Percentiles rank a stretch among this genome's conserved stretches.
Evolutionary conservation across 2,888 invertebrate species (phyloP).

Genomic region (Drosophila monieri): DNA sequence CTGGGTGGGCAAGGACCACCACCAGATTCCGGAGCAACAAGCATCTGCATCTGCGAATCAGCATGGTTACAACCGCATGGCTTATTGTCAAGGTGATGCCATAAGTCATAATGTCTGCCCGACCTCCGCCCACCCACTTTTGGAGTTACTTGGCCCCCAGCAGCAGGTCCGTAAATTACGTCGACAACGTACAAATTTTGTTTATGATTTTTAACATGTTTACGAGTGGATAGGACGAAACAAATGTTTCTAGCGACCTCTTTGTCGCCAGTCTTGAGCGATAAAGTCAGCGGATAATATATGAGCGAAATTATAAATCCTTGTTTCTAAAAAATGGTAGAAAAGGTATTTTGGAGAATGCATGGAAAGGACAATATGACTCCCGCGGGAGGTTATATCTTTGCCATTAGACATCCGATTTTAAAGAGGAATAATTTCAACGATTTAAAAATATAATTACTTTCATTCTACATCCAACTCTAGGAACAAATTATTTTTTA

Average conservation of each 20-base stretch:
- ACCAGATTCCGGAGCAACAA: slow-evolving; percentile 14
- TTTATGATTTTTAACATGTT: slow-evolving; percentile 58
- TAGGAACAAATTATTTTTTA: too few relatives aligned
- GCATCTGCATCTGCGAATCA: slow-evolving; percentile 37
- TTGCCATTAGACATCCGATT: too few relatives aligned
- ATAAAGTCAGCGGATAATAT: slow-evolving; percentile 8
- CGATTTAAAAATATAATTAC: too few relatives aligned
- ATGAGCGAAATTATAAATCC: slow-evolving; percentile 22
- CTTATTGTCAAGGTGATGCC: slow-evolving; percentile 80
- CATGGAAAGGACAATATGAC: too few relatives aligned
- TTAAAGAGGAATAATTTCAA: too few relatives aligned
- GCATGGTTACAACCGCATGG: slow-evolving; percentile 59
- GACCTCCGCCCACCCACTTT: not conserved
- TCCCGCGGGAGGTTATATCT: too few relatives aligned
- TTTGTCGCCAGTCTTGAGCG: slow-evolving; percentile 4
- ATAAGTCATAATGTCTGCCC: slow-evolving; percentile 64
- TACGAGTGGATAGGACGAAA: slow-evolving; percentile 25
- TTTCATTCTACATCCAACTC: too few relatives aligned
- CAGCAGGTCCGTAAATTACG: slow-evolving; percentile 59
- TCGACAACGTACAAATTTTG: slow-evolving; percentile 51
- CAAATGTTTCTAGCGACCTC: slow-evolving; percentile 16
- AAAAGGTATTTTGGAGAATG: not conserved
- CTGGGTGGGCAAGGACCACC: not conserved
- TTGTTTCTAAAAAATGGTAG: slow-evolving; percentile 5
- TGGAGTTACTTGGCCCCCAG: slow-evolving; percentile 17